Evolutionary conservation across 2,888 invertebrate genomes (phyloP).

Genomic region (Caenorhabditis virilis): DNA sequence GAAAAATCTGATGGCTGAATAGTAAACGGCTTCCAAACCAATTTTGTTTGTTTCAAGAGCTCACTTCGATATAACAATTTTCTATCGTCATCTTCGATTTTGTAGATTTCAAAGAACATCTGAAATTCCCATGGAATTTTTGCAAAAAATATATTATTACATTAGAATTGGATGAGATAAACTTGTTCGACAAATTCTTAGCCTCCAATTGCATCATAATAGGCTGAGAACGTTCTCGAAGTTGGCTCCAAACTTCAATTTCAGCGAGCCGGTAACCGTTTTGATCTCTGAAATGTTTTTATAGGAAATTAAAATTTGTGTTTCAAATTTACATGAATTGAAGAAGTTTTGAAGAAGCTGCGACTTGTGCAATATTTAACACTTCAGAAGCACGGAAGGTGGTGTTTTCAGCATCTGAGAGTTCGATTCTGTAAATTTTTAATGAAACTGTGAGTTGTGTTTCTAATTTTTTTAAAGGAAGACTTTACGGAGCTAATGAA

Average conservation of each 20-base stretch:
- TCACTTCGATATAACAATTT: constrained; percentile 51
- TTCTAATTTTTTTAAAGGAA: not conserved
- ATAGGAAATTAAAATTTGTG: not conserved
- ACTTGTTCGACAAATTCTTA: constrained; percentile 48
- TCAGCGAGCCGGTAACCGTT: constrained; percentile 16
- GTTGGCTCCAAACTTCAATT: constrained; percentile 46
- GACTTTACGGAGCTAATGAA: no score
- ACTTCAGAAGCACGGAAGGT: constrained; percentile 10
- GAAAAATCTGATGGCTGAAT: constrained; percentile 38
- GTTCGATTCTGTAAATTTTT: constrained; percentile 18
- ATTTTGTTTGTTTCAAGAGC: constrained; percentile 35
- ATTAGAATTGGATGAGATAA: constrained; percentile 24
- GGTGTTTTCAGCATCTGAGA: constrained; percentile 10
- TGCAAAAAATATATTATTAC: constrained; percentile 7
- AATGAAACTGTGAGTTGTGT: not conserved
- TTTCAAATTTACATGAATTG: constrained; percentile 18
- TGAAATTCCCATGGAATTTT: constrained; percentile 3
- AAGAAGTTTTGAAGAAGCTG: not conserved
- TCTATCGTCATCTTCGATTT: constrained; percentile 16
- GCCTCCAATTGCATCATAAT: constrained; percentile 55
- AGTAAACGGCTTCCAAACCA: constrained; percentile 49
- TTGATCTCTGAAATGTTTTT: constrained; percentile 14
- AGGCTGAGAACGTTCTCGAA: constrained; percentile 53
- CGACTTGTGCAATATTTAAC: constrained; percentile 26
- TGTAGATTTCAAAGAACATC: constrained; percentile 23